phyloP scores from a whole-genome alignment of 2,113 vertebrate species.

The Miniopterus natalensis region DNA sequence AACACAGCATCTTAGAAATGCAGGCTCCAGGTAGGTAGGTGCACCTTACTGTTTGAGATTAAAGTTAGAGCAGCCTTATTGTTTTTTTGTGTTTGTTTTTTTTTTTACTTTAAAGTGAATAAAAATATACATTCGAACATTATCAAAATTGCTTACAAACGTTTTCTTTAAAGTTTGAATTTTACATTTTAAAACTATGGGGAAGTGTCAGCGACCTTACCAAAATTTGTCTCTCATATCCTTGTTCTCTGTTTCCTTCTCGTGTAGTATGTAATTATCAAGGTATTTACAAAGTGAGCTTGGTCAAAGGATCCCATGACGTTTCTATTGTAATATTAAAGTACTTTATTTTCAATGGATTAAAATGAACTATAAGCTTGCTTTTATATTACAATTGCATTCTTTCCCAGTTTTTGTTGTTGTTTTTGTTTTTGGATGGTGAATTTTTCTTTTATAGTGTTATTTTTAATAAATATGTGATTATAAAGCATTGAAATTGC shows the following conservation, averaged over 20 bases:
- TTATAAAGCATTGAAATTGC: background rate
- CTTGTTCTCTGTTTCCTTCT: background rate
- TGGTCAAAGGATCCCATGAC: background rate
- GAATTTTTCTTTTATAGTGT: constrained; percentile 7
- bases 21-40: fast-evolving
- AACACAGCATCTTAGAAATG: background rate
- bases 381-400: background rate
- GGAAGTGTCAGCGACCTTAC: background rate
- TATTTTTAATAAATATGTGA: constrained; percentile 18
- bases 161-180: constrained; percentile 1
- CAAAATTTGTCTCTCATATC: background rate
- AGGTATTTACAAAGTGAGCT: background rate
- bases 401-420: background rate
- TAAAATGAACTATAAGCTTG: background rate
- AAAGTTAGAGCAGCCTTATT: background rate
- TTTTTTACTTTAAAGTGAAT: background rate
- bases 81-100: too few species aligned
- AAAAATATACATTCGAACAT: background rate
- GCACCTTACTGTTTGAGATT: background rate
- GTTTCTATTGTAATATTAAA: background rate
- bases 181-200: constrained; percentile 36
- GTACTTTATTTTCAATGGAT: constrained; percentile 14
- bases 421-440: background rate
- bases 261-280: background rate
- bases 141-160: background rate